Base-by-base conservation (phyloP, 2,888 invertebrate genomes). In the Drosophila nigritarsus region DNA sequence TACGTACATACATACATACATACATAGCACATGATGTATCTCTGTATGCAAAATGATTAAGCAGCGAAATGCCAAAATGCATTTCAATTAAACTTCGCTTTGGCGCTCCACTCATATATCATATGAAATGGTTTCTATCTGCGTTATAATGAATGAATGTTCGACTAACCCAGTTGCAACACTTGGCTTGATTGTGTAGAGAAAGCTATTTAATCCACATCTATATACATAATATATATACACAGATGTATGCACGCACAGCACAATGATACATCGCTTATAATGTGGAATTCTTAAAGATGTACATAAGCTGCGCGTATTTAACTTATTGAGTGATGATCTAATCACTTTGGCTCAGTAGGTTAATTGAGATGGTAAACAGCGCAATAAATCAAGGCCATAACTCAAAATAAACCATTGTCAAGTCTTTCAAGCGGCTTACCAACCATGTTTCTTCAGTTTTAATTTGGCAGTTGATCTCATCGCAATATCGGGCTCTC, bases 261-360 rank as follows among this genome's bases (percentile, higher is more conserved):
- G 11, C 45, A 45, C 45, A 45, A 15, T 45, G 15, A 36, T 36
- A 54, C 15, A 40, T 13, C 3, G 27, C 40, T 32, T 24, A 36
- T 64, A 48, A 48, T 48, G 40, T 51, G 7, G 34, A 36, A 42
- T 56, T 42, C 58, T n/a, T 51, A 18, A 36, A 45, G 45, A 45
- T 45, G 40, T 42, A 50, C 50, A 32, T 11, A 60, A 29, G 49
- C 62, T 60, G 27, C 20, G 38, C 18, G 45, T 55, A 42, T 69
- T 34, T 49, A 36, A 42, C 24, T n/a, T 48, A 36, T 36, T 49
- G 27, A 56, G 30, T 38, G 76, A 66, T 77, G 73, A 77, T 73
- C 73, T 78, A 78, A 70, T 69, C 68, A 50, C 63, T 58, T 40
- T 45, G 27, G 54, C 6, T 18, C 62, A 36, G 48, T 34, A 42